Evolutionary conservation across 1,140 invertebrate species (phyloP).

Genomic region (Aphis gossypii): DNA sequence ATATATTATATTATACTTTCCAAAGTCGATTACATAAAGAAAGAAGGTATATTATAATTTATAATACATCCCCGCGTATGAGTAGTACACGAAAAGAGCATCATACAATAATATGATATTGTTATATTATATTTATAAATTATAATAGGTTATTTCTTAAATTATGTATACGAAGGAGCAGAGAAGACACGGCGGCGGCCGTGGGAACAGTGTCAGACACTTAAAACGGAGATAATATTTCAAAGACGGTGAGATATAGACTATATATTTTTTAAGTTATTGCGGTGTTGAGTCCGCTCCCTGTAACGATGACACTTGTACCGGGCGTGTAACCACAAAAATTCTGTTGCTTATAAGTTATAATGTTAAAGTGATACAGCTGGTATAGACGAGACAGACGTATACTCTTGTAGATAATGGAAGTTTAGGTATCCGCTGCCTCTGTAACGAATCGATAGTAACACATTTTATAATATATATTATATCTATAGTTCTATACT

Average conservation of each 20-base stretch:
- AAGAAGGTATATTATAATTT: not conserved
- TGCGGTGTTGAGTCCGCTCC: not conserved
- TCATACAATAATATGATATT: not conserved
- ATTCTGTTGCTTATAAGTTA: not conserved
- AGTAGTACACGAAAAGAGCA: not conserved
- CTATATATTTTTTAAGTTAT: not conserved
- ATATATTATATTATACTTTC: not conserved
- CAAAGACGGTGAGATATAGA: not conserved
- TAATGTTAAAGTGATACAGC: not conserved
- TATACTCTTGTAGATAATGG: not conserved
- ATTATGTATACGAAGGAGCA: not conserved
- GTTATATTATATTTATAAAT: not conserved
- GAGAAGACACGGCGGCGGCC: not conserved
- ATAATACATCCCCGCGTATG: not conserved
- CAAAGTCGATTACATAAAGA: not conserved
- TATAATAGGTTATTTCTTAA: not conserved
- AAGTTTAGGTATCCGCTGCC: not conserved
- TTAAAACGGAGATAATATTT: not conserved
- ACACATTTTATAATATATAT: not conserved
- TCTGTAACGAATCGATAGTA: not conserved
- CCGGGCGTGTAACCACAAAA: not conserved
- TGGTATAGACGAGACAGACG: no score
- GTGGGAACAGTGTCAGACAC: not conserved
- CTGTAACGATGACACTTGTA: not conserved
- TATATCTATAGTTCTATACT: not conserved